These are phyloP conservation scores for Phasianus colchicus DNA, from an alignment of 2,113 vertebrate genomes.

Conservation along the genomic window DNA sequence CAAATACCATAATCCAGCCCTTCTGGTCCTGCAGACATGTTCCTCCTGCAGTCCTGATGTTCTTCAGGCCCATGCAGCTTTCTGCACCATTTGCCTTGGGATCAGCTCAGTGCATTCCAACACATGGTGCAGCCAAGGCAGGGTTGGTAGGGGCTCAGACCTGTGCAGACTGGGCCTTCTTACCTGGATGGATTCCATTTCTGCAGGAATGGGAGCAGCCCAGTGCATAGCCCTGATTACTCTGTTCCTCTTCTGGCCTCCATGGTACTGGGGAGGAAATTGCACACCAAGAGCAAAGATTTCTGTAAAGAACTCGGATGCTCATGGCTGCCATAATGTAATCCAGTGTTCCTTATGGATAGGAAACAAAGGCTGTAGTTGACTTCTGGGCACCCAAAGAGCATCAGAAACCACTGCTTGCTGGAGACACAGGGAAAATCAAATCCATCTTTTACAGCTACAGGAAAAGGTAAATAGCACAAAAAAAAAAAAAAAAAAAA, in stretches of 20 bases:
- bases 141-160: background rate
- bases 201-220: background rate
- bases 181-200: background rate
- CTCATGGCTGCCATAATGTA: background rate
- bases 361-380: background rate
- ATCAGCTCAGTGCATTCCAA: background rate
- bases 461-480: background rate
- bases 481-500: background rate
- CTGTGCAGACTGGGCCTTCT: rapidly evolving
- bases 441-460: background rate
- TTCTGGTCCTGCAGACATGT: constrained; percentile 4
- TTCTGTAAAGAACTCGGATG: background rate
- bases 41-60: background rate
- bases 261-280: background rate
- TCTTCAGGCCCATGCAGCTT: background rate
- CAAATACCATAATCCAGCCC: background rate
- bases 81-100: background rate
- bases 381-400: rapidly evolving
- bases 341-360: background rate
- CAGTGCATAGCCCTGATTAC: background rate
- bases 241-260: background rate
- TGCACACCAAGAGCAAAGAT: background rate
- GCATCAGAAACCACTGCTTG: background rate
- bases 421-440: background rate
- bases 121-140: rapidly evolving